Base-by-base conservation (phyloP, 2,113 vertebrate species). In the Esox niger region DNA sequence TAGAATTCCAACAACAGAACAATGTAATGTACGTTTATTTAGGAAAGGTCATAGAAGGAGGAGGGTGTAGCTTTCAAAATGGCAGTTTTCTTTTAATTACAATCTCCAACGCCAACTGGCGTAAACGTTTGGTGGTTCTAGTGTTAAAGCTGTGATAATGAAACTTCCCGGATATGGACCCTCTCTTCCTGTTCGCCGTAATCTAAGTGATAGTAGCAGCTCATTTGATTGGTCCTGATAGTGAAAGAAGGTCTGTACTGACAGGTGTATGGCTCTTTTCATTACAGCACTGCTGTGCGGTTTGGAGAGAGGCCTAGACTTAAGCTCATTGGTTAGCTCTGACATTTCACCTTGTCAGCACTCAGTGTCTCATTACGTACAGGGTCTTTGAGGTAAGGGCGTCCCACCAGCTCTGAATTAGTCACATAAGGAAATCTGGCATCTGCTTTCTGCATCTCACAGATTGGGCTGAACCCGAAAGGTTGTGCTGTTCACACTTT, bases 251-350 rank as follows among this genome's bases (percentile, higher is more conserved):
- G 62, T 79, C 66, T 80, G 71, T 62, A 30, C 64, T 80, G 71
- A 79, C 82, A 82, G 80, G 79, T 86, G 83, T 75, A 68, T 64
- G 68, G 75, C 52, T 76, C 63, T 52, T 52, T 25, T 64, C 35
- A 43, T 30, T 31, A 69, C 62, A 59, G 35, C 58, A 59, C 25
- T 30, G 70, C 29, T n/a, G 62, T 78, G 80, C 56, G 85, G 82
- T 71, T 68, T 81, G 77, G 78, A 77, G 29, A 15, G 32, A 60
- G 43, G 66, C 69, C 56, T n/a, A 33, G 47, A n/a, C 59, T 25
- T 64, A 2, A 77, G 56, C 66, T 65, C 29, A 21, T 75, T 33
- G 73, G 84, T 81, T 66, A 66, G 71, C 77, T 47, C 66, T 62
- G 58, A 32, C 43, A 83, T 82, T 79, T 64, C 66, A 78, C 68